These are phyloP conservation scores for Drosophila novamexicana DNA, from an alignment of 1,140 invertebrate genomes.

Conservation along the genomic window DNA sequence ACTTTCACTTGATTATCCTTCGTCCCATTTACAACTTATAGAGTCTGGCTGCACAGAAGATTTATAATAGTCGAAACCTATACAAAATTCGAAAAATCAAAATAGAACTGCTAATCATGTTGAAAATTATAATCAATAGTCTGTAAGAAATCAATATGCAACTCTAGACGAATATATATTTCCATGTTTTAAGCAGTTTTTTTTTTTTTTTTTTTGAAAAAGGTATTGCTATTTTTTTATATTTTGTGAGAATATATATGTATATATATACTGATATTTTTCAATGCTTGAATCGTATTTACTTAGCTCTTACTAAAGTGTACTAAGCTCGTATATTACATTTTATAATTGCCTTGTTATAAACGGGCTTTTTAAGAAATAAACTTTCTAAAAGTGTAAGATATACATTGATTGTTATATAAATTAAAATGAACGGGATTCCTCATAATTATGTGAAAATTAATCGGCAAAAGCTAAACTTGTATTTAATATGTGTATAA, in stretches of 20 bases:
- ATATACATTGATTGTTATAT: no score
- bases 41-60: not conserved
- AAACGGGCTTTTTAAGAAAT: not conserved
- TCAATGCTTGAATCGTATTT: not conserved
- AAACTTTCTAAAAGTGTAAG: no score
- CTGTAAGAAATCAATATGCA: not conserved
- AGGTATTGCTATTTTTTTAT: not conserved
- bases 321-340: not conserved
- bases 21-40: not conserved
- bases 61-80: not conserved
- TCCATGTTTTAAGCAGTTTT: not conserved
- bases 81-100: not conserved
- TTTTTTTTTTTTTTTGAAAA: not conserved
- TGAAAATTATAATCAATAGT: not conserved
- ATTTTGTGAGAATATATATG: not conserved
- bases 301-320: not conserved
- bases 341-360: not conserved
- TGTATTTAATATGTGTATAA: no score
- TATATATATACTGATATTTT: not conserved
- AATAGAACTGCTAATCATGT: not conserved
- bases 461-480: no score
- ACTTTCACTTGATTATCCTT: not conserved
- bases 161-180: not conserved
- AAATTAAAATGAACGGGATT: no score
- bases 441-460: no score